Conservation (phyloP, 2,888 invertebrate genomes). For the Volucella bombylans region DNA sequence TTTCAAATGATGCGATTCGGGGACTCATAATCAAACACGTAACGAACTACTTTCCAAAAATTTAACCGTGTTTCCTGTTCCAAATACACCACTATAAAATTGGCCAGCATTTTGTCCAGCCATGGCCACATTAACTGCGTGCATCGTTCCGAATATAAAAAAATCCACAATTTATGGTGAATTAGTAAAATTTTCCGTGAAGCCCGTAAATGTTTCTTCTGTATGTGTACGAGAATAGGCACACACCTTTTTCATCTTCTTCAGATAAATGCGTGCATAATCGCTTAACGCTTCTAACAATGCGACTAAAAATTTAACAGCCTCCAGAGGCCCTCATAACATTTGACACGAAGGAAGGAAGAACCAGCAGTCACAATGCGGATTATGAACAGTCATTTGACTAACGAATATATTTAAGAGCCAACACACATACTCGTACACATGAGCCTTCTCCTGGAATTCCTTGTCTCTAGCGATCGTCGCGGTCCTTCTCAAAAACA, state of each 20-base stretch:
- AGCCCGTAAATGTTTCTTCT: constrained; percentile 50
- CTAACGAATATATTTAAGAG: constrained; percentile 46
- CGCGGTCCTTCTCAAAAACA: constrained; percentile 41
- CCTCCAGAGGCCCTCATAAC: constrained; percentile 34
- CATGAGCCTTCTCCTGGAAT: constrained; percentile 42
- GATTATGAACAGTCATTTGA: constrained; percentile 61
- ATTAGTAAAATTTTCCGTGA: constrained; percentile 57
- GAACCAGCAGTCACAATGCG: constrained; percentile 62
- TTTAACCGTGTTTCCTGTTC: constrained; percentile 41
- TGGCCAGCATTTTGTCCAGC: constrained; percentile 16
- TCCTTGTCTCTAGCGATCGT: constrained; percentile 52
- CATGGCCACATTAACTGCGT: constrained; percentile 20
- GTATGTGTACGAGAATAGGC: not conserved
- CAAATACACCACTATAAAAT: constrained; percentile 2
- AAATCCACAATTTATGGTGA: constrained; percentile 50
- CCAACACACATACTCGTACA: constrained; percentile 28
- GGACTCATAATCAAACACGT: too few species aligned
- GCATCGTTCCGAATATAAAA: constrained; percentile 28
- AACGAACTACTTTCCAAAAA: too few species aligned
- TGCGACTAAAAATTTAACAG: constrained; percentile 29
- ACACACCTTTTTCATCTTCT: constrained; percentile 54
- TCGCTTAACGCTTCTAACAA: constrained; percentile 61
- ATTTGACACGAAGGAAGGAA: constrained; percentile 51
- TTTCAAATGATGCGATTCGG: too few species aligned
- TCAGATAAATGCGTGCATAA: constrained; percentile 69